Evolutionary conservation across 2,113 vertebrate genomes (phyloP).

Genomic region (Eublepharis macularius): DNA sequence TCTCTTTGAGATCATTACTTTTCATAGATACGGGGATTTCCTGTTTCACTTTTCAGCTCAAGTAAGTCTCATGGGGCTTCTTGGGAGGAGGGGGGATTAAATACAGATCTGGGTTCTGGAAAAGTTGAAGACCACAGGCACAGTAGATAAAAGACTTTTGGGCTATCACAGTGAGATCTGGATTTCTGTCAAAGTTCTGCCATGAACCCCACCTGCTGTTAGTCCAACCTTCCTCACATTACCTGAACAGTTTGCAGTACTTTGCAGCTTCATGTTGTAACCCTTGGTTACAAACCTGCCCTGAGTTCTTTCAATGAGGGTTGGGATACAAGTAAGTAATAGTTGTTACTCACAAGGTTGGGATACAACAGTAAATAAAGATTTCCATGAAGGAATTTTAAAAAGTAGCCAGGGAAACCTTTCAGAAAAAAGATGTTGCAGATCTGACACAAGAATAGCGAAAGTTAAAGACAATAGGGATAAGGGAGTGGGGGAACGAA

Average conservation of each 20-base stretch:
- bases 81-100: no score
- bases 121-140: no score
- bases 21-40: no score
- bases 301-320: not conserved
- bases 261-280: not conserved
- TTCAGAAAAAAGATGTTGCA: not conserved
- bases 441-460: not conserved
- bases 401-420: not conserved
- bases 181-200: no score
- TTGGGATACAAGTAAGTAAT: not conserved
- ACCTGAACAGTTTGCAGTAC: not conserved
- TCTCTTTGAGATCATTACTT: no score
- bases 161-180: not conserved
- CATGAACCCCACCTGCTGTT: no score
- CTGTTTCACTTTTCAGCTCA: no score
- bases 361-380: not conserved
- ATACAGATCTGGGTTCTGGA: no score
- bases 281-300: not conserved
- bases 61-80: no score
- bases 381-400: not conserved
- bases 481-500: not conserved
- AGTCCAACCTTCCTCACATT: no score
- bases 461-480: not conserved
- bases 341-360: no score
- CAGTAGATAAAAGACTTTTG: not conserved